Percentiles rank a stretch among this genome's conserved stretches.
phyloP scores from a whole-genome alignment of 2,113 vertebrate species.

The Amphilophus citrinellus region DNA sequence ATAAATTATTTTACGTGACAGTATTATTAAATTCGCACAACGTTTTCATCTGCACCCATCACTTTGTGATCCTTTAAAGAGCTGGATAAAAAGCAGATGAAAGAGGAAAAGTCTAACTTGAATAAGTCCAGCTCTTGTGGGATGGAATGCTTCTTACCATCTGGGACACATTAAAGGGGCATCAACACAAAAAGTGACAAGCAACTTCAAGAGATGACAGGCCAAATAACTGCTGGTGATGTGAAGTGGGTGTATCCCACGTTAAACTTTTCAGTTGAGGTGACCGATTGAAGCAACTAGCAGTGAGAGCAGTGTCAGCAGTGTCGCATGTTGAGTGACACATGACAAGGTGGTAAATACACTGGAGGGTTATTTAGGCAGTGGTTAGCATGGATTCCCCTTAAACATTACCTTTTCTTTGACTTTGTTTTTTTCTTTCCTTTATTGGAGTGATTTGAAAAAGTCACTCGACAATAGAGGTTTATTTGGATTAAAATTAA shows the following conservation, averaged over 20 bases:
- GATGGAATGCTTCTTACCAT: background rate
- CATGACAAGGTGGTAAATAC: background rate
- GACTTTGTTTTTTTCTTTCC: background rate
- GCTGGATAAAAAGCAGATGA: slow-evolving; percentile 13
- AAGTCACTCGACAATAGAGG: background rate
- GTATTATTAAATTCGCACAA: slow-evolving; percentile 11
- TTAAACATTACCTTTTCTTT: background rate
- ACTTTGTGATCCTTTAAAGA: slow-evolving; percentile 4
- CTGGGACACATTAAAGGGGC: background rate
- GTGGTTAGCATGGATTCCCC: background rate
- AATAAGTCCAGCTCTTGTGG: background rate
- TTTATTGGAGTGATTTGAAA: background rate
- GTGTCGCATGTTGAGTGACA: too few species aligned
- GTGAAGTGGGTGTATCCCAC: background rate
- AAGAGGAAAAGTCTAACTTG: slow-evolving; percentile 7
- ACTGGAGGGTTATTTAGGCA: background rate
- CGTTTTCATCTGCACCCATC: background rate
- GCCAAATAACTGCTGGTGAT: background rate
- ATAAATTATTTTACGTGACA: background rate
- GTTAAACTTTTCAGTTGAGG: background rate
- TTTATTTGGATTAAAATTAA: background rate
- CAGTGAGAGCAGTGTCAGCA: too few species aligned
- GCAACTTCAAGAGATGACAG: background rate
- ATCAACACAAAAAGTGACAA: background rate
- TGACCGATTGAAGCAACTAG: too few species aligned